Evolutionary conservation across 2,797 vertebrate species (phyloP).

Genomic region (Girardinus metallicus): DNA sequence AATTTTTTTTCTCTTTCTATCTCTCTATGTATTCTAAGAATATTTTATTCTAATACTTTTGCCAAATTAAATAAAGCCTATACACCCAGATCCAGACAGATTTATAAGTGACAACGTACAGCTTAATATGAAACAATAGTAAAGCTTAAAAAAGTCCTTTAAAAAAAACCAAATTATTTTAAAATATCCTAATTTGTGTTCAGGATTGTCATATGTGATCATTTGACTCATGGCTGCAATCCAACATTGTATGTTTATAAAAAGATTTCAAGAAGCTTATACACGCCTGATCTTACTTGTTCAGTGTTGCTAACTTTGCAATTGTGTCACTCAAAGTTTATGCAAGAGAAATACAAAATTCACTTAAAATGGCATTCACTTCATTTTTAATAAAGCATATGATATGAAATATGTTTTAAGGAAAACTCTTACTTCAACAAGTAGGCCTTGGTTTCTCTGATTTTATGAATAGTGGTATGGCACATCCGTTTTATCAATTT

Average conservation of each 20-base stretch:
- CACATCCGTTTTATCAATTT: neutral
- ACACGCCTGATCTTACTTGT: neutral
- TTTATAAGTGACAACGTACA: neutral
- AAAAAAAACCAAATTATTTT: conserved; percentile 2
- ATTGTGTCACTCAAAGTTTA: neutral
- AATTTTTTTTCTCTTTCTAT: conserved; percentile 46
- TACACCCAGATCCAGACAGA: conserved; percentile 8
- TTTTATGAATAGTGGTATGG: neutral
- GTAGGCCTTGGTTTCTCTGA: conserved; percentile 12
- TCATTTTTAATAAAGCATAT: conserved; percentile 37
- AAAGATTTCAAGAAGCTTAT: neutral
- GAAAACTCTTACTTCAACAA: conserved; percentile 18
- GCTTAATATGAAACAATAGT: neutral
- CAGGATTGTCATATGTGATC: neutral
- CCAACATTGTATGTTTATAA: neutral
- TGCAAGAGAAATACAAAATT: neutral
- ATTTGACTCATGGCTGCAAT: neutral
- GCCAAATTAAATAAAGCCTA: conserved; percentile 33
- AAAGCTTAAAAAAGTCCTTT: neutral
- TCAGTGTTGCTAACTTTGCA: neutral
- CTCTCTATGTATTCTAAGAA: conserved; percentile 65
- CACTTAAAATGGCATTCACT: neutral
- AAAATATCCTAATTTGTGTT: neutral
- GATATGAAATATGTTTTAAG: conserved; percentile 31
- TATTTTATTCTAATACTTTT: conserved; percentile 24